Base-by-base conservation (phyloP, 2,113 vertebrate species). In the Apteryx mantelli region DNA sequence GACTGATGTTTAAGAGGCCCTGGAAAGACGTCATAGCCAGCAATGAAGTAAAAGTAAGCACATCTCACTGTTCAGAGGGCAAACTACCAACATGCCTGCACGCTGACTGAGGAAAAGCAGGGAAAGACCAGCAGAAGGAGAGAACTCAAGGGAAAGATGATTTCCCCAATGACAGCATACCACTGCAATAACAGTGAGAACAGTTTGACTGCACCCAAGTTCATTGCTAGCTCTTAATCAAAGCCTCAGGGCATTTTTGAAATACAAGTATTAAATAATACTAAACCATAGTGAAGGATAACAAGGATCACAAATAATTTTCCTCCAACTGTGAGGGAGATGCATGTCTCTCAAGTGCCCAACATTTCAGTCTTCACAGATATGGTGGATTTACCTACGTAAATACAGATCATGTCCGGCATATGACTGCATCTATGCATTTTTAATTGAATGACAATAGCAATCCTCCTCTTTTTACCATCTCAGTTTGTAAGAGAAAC, bases 181-280 rank as follows among this genome's bases (percentile, higher is more conserved):
- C 65, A 64, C 74, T 68, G 55, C 58, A 71, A 56, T 15, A 64
- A 65, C 22, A n/a, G 26, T 63, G 55, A 82, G 32, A 93, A 60
- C 42, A 82, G 68, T 66, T 5, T 65, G 42, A 20, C 63, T 85
- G 68, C 58, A 34, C 36, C 24, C 50, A 44, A 69, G 34, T 48
- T 73, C 78, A 48, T 28, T 82, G 48, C 8, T 58, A 78, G 28
- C 13, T 60, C 56, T 91, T 52, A 68, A 78, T 58, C 73, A 58
- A 78, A 92, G 65, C 74, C 52, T 63, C 9, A 11, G 55, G 73
- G 48, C 61, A n/a, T 26, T 74, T 48, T 18, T 90, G 76, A 83
- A 90, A 88, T 30, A 44, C 34, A n/a, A 92, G 3, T 30, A 44
- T 79, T 88, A 94, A 93, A 82, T 89, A 93, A 69, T 48, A 42